Evolutionary conservation across 1,140 invertebrate genomes (phyloP), one percentile per base, ranked within the genome.

Genomic region (Babylonia areolata): DNA sequence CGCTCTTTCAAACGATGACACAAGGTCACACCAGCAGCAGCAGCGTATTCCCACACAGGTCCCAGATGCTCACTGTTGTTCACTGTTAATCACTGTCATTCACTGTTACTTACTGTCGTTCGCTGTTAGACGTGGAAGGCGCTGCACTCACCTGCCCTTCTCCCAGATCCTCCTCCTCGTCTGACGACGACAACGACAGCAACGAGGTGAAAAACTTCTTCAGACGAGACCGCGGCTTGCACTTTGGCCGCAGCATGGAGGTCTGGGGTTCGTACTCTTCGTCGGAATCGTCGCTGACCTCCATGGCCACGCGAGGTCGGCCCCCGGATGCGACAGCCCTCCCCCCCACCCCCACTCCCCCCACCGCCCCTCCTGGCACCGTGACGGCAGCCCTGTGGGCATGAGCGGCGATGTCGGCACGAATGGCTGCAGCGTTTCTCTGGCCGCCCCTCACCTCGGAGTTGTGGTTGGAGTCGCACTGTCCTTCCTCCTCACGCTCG

Each of bases 201-300:
- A 89, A 80, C 1, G 88, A 89, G n/a, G 88, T 86, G 33, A 89
- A 85, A 58, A 89, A 89, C 64, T 86, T 85, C 46, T 83, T 87
- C 15, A 89, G 54, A 42, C 84, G 85, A 33, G 86, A 85, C 23
- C 81, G 58, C 1, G 86, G 88, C 40, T 87, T 88, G 28, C 85
- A 84, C 28, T 82, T 85, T 33, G 80, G 84, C 58, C 78, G 46
- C 69, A 84, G 69, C 81, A 86, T 78, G 71, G 54, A 79, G 17
- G 84, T 86, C 37, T 81, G 69, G n/a, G 84, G 58, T 11, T 83
- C 46, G 31, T 73, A 79, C 28, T 64, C 81, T 64, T 86, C 58
- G 5, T 87, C 87, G 3, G 64, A 33, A 73, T 84, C 82, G 33
- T 85, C 84, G 33, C 64, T 73, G 20, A 69, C 79, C 28, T 78